Conservation (phyloP, 1,140 invertebrate species). For the Platyscapa corneri region DNA sequence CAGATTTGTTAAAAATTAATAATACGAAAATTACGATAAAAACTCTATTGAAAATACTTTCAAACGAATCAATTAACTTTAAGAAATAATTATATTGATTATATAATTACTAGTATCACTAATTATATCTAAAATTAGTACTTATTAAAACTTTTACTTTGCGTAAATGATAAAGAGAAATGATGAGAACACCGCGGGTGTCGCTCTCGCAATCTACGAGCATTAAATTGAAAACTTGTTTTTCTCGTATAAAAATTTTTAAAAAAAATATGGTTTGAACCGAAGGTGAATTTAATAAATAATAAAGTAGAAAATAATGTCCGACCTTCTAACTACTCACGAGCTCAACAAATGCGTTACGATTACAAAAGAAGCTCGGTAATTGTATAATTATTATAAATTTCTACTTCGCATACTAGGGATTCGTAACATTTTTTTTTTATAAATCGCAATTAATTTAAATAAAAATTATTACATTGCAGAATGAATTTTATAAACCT, state of each 20-base stretch:
- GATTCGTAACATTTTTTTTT: background rate
- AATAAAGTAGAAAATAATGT: constrained; percentile 3
- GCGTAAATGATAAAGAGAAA: background rate
- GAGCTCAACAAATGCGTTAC: no score
- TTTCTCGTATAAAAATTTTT: background rate
- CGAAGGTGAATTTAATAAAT: background rate
- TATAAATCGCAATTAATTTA: background rate
- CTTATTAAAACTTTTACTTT: background rate
- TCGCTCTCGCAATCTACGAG: background rate
- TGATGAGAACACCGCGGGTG: background rate
- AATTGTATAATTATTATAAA: background rate
- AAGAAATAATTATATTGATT: background rate
- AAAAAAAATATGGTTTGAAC: background rate
- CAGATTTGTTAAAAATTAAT: no score
- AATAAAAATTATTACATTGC: background rate
- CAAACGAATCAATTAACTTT: background rate
- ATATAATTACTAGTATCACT: background rate
- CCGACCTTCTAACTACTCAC: background rate
- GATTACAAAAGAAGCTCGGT: background rate
- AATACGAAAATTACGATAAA: no score
- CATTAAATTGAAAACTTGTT: background rate
- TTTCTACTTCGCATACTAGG: background rate
- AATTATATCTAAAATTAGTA: background rate
- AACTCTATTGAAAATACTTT: background rate
- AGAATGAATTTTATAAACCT: background rate